phyloP scores from a whole-genome alignment of 2,113 vertebrate species.

The Recurvirostra avosetta region DNA sequence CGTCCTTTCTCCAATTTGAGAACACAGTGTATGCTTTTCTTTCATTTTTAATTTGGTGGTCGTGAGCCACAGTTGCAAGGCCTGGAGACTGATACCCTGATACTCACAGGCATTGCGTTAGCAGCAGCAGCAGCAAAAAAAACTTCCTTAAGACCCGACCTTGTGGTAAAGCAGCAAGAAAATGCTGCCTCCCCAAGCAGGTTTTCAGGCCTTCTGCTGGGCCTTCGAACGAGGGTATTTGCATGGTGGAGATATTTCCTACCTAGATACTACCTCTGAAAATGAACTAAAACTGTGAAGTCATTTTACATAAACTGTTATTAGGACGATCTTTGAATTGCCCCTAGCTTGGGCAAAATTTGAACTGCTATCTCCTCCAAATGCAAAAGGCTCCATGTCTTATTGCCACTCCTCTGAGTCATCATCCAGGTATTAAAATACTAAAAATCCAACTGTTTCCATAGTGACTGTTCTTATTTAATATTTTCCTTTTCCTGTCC shows the following conservation, averaged over 20 bases:
- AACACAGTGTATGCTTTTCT: neutral
- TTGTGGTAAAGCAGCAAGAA: neutral
- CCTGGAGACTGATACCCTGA: neutral
- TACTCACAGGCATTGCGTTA: no score
- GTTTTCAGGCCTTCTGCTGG: neutral
- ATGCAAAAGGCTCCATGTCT: neutral
- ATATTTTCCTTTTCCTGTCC: conserved; percentile 37
- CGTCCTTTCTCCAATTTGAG: neutral
- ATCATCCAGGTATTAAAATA: conserved; percentile 45
- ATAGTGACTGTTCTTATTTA: conserved; percentile 57
- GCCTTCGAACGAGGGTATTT: neutral
- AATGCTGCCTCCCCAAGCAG: rapidly evolving
- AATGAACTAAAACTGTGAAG: neutral
- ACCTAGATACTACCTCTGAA: neutral
- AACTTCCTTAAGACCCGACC: neutral
- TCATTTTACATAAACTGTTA: neutral
- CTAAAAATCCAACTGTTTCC: conserved; percentile 41
- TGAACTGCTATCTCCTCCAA: neutral
- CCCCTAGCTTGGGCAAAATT: neutral
- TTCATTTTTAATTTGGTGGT: neutral
- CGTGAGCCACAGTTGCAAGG: neutral
- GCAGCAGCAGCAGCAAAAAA: neutral
- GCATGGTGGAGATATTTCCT: neutral
- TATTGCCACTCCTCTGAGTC: conserved; percentile 17
- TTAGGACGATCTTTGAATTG: neutral